These are phyloP conservation scores for Opisthocomus hoazin DNA, from an alignment of 2,113 vertebrate species.

Conservation along the genomic window DNA sequence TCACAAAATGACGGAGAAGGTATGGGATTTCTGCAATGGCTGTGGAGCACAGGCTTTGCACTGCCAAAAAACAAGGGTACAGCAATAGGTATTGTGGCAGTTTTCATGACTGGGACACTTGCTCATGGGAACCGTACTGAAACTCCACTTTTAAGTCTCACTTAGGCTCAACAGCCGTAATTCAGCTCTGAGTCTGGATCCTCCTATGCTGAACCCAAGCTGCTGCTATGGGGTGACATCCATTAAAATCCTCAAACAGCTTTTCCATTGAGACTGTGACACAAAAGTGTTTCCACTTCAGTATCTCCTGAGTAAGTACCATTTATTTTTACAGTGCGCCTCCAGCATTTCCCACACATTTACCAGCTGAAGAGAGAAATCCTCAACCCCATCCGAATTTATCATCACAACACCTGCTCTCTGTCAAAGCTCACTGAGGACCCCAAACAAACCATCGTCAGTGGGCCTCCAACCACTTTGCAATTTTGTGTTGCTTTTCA, in stretches of 20 bases:
- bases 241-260: neutral
- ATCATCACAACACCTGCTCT: conserved; percentile 48
- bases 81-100: neutral
- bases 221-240: neutral
- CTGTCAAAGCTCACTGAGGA: conserved; percentile 35
- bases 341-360: conserved; percentile 40
- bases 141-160: neutral
- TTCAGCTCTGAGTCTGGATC: neutral
- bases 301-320: neutral
- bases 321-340: neutral
- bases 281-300: neutral
- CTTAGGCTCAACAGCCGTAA: neutral
- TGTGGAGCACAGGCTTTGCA: neutral
- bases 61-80: neutral
- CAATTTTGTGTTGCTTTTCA: conserved; percentile 21
- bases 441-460: conserved; percentile 26
- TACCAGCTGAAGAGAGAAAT: conserved; percentile 38
- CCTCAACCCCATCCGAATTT: conserved; percentile 19
- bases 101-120: neutral
- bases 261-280: neutral
- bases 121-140: neutral
- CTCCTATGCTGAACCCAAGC: neutral
- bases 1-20: neutral
- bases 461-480: neutral
- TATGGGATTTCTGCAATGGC: neutral